Conservation (phyloP, 2,113 vertebrate genomes). For the Hemicordylus capensis region DNA sequence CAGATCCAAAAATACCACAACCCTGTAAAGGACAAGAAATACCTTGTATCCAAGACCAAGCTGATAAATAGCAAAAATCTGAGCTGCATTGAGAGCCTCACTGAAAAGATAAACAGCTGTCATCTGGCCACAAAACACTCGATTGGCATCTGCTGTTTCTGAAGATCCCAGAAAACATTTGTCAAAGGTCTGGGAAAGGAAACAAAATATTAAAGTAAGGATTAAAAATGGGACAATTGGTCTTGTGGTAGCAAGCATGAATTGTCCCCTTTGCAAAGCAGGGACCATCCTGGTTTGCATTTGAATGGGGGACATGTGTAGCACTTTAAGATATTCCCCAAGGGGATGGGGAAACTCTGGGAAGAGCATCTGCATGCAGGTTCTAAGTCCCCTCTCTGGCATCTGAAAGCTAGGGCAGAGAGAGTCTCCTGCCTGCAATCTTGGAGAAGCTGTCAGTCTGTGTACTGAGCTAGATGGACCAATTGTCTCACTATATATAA, state of each 20-base stretch:
- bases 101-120: constrained; percentile 95
- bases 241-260: too few species aligned
- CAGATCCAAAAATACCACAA: not conserved
- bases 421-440: too few species aligned
- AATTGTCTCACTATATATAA: too few species aligned
- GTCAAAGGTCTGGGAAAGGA: constrained; percentile 91
- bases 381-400: too few species aligned
- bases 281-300: too few species aligned
- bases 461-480: too few species aligned
- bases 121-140: constrained; percentile 98
- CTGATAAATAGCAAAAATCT: constrained; percentile 97
- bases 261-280: too few species aligned
- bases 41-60: constrained; percentile 97
- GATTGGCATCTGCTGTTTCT: constrained; percentile 94
- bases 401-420: too few species aligned
- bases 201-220: constrained; percentile 30
- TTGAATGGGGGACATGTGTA: too few species aligned
- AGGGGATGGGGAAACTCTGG: too few species aligned
- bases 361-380: not conserved
- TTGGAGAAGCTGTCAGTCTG: too few species aligned
- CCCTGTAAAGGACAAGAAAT: constrained; percentile 1
- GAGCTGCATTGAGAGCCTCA: constrained; percentile 94
- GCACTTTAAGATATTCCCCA: too few species aligned
- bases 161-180: constrained; percentile 98
- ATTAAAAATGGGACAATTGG: not conserved